Conservation (phyloP, 1,140 invertebrate species). For the Plutomurus gul region DNA sequence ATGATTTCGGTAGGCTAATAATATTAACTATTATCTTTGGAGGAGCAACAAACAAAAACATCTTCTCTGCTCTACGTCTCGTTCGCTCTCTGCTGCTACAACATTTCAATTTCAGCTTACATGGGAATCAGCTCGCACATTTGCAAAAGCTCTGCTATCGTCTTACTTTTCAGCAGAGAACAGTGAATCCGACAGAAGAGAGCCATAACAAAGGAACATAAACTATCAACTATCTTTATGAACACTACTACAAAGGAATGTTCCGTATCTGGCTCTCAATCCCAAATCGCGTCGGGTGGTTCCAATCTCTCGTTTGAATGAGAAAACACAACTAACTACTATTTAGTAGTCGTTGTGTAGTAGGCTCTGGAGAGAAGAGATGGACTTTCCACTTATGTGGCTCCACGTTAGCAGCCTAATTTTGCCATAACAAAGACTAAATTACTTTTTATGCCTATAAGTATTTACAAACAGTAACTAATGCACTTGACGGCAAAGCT, state of each 20-base stretch:
- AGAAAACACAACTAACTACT: not conserved
- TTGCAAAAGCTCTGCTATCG: no score
- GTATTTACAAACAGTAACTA: no score
- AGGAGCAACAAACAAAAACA: not conserved
- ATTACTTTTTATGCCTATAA: no score
- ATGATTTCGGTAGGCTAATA: not conserved
- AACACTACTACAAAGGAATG: constrained; percentile 1
- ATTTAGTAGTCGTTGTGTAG: no score
- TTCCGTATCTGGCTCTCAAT: not conserved
- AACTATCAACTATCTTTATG: not conserved
- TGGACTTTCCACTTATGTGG: no score
- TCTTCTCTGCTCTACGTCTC: no score
- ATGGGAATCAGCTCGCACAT: no score
- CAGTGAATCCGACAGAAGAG: not conserved
- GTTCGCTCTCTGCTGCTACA: no score
- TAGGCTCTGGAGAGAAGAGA: no score
- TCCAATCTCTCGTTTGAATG: not conserved
- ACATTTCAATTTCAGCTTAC: not conserved
- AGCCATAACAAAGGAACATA: not conserved
- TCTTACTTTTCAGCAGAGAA: not conserved
- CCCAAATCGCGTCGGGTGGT: constrained; percentile 12
- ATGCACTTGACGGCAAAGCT: no score
- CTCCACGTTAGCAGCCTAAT: no score
- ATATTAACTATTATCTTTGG: not conserved
- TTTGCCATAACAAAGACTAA: no score